Base-by-base conservation (phyloP, 2,113 vertebrate genomes). In the Antennarius striatus region DNA sequence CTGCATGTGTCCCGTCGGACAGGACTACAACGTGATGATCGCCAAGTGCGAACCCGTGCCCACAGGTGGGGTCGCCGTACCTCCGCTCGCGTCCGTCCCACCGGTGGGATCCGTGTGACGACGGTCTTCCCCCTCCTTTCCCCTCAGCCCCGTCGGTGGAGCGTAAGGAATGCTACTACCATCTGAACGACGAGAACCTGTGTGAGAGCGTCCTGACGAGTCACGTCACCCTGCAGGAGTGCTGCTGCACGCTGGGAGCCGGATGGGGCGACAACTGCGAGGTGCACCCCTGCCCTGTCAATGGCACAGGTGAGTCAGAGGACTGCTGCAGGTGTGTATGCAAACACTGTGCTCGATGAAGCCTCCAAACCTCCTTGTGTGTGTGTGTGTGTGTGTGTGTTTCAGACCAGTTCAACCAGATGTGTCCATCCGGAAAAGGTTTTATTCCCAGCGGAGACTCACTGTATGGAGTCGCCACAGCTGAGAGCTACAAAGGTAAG, bases 191-290 rank as follows among this genome's bases (percentile, higher is more conserved):
- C 3, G 95, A 96, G 73, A 98, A 99, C 82, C 94, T 99, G 86
- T 99, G 98, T 67, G 96, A 98, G 76, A 98, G 95, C 0, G 98
- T 99, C 50, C 90, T 99, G 82, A 95, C 95, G 1, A 94, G 94
- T 82, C 95, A 95, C 1, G 93, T 98, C 46, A 98, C 96, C 66
- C 95, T 95, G 73, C 92, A 96, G 83, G 96, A 99, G 79, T 99
- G 98, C 85, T 99, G 98, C 92, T 98, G 97, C 66, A 99, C 98
- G 0, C 91, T 98, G 47, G 98, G 98, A 10, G 97, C 95, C 0
- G 97, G 97, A 47, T 99, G 97, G 97, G 97, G 98, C 0, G 98
- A 99, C 68, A 98, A 99, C 92, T 99, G 97, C 51, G 96, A 99
- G 92, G 94, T 99, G 53, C 93, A 96, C 79, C 98, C 97, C 3